Evolutionary conservation across 1,140 invertebrate species (phyloP), one percentile per base, ranked within the genome.

Genomic region (Vanessa atalanta): DNA sequence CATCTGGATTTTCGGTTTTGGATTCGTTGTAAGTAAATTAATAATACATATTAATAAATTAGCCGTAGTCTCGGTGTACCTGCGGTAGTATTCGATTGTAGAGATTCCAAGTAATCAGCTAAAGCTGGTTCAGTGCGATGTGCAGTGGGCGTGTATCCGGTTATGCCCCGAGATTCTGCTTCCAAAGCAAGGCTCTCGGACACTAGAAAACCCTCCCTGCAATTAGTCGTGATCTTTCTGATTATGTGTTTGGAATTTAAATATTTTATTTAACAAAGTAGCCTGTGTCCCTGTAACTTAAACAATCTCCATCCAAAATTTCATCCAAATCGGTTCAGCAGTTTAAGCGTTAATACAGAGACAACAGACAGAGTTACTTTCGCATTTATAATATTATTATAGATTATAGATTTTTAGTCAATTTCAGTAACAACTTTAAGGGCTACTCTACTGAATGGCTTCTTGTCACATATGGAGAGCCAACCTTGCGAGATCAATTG

Each of bases 401-500:
- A 9, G 48, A 12, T 14, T 15, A 20, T 20, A 20, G 20, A 20
- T 20, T 20, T 20, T 20, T 20, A 0, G 20, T 20, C 20, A 20
- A 20, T 20, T 20, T 20, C 20, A 20, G 20, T 20, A 51, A 1
- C 14, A 51, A n/a, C n/a, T 14, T 15, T 14, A 6, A n/a, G 48
- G 12, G 48, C 14, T 5, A 0, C 1, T 51, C n/a, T 51, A 53
- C 14, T 50, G 12, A 2, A 31, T 31, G 26, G 3, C 6, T 31
- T 31, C 26, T 31, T 6, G 26, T 31, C 26, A 31, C 26, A 4
- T 31, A 2, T 31, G 5, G 31, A 12, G 47, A 37, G 61, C 51
- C 15, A 11, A 94, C 91, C 91, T 93, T 15, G 96, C 96, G 65
- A 97, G 81, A 43, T 94, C 86, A 12, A 94, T 93, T 2, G 95